Evolutionary conservation across 2,888 invertebrate species (phyloP).

Genomic region (Acrobasis repandana): DNA sequence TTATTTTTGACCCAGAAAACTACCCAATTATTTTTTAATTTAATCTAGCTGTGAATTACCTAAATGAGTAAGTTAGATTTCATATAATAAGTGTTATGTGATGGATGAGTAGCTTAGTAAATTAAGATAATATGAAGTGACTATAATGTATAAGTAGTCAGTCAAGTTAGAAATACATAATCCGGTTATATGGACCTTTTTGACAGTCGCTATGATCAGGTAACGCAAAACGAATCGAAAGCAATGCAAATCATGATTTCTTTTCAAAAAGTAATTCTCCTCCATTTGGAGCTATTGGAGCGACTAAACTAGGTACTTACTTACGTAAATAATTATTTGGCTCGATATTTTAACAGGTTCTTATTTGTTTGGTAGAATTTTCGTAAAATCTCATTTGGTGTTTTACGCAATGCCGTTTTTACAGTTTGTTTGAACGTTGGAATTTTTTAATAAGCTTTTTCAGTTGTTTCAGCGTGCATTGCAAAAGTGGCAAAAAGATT

Average conservation of each 20-base stretch:
- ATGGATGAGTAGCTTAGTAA: too few species aligned
- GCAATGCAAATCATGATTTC: neutral
- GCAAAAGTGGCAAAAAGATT: constrained; percentile 20
- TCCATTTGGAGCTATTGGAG: constrained; percentile 8
- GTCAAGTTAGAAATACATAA: neutral
- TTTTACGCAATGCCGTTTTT: constrained; percentile 28
- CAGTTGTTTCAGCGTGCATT: constrained; percentile 16
- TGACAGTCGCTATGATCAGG: neutral
- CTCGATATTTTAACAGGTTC: constrained; percentile 10
- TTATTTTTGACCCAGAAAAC: too few species aligned
- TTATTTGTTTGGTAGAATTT: constrained; percentile 33
- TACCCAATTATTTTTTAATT: too few species aligned
- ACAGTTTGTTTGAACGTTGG: neutral
- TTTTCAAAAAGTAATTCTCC: neutral
- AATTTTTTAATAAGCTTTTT: constrained; percentile 21
- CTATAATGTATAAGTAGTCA: neutral
- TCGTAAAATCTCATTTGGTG: constrained; percentile 25
- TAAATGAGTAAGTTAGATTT: too few species aligned
- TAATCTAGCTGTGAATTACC: too few species aligned
- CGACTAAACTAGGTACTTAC: constrained; percentile 12
- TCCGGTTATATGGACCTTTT: neutral
- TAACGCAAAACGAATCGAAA: neutral
- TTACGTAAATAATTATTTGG: constrained; percentile 7
- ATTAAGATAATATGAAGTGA: too few species aligned
- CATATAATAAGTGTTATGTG: too few species aligned